phyloP scores from a whole-genome alignment of 2,113 vertebrate genomes.

The Regulus satrapa region DNA sequence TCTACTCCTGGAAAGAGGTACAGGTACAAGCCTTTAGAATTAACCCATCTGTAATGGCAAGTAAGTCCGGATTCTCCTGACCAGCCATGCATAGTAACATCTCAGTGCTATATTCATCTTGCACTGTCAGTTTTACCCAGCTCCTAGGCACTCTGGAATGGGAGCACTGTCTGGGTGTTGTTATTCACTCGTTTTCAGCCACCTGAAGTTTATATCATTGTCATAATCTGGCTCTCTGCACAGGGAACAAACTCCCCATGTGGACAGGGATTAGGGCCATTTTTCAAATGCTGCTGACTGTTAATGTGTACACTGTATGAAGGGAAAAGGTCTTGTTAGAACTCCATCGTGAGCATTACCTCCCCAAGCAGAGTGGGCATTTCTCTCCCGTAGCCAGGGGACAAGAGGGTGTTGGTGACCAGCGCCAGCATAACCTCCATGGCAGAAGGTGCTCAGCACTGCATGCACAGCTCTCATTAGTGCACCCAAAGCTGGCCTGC shows the following conservation, averaged over 20 bases:
- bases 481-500: not conserved
- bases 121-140: conserved; percentile 13
- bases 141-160: conserved; percentile 15
- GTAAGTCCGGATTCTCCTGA: not conserved
- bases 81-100: not conserved
- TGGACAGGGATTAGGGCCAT: not conserved
- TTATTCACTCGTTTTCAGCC: conserved; percentile 45
- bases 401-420: not conserved
- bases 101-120: conserved; percentile 17
- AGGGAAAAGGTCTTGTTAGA: not conserved
- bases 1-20: not conserved
- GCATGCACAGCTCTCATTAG: rapidly evolving
- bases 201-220: conserved; percentile 43
- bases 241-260: conserved; percentile 14
- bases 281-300: conserved; percentile 40
- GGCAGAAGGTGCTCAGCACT: rapidly evolving
- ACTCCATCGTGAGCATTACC: not conserved
- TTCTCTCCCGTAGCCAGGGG: not conserved
- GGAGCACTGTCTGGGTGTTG: conserved; percentile 26
- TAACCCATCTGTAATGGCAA: not conserved
- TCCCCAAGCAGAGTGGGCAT: not conserved
- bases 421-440: rapidly evolving
- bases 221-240: conserved; percentile 50
- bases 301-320: conserved; percentile 26
- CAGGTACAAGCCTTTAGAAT: not conserved